Conservation (phyloP, 92 coral and sea anemone genomes). For the Palythoa grandiflora region DNA sequence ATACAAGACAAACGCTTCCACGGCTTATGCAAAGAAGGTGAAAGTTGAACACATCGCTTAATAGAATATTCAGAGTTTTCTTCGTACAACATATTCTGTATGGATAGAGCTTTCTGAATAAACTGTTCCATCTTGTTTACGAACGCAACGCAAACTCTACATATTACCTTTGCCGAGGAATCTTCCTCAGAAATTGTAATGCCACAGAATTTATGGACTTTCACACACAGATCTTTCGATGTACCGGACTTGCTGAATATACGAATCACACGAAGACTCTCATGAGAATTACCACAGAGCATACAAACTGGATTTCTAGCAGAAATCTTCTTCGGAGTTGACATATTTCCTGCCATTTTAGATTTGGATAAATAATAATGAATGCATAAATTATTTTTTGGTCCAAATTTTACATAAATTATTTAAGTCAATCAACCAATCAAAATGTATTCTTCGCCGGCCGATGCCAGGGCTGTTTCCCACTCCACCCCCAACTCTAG, state of each 20-base stretch:
- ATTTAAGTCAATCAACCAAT: no score
- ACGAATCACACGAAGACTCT: conserved; percentile 28
- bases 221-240: conserved; percentile 54
- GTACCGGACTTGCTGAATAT: conserved; percentile 49
- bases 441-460: no score
- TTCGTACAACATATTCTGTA: conserved; percentile 37
- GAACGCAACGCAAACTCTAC: conserved; percentile 61
- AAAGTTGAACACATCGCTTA: conserved; percentile 52
- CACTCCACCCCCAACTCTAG: no score
- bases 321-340: conserved; percentile 44
- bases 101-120: conserved; percentile 52
- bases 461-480: no score
- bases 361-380: no score
- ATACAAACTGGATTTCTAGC: conserved; percentile 43
- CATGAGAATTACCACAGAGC: conserved; percentile 45
- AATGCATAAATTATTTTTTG: no score
- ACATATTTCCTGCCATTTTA: background rate
- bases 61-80: conserved; percentile 46
- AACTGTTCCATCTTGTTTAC: conserved; percentile 54
- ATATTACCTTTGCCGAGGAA: conserved; percentile 46
- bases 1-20: conserved; percentile 50
- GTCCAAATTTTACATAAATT: no score
- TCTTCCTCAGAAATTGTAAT: conserved; percentile 50
- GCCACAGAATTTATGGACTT: conserved; percentile 56
- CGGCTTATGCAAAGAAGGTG: conserved; percentile 52